Evolutionary conservation across 2,888 invertebrate genomes (phyloP), one percentile per base, ranked within the genome.

Genomic region (Chelonus formosanus): DNA sequence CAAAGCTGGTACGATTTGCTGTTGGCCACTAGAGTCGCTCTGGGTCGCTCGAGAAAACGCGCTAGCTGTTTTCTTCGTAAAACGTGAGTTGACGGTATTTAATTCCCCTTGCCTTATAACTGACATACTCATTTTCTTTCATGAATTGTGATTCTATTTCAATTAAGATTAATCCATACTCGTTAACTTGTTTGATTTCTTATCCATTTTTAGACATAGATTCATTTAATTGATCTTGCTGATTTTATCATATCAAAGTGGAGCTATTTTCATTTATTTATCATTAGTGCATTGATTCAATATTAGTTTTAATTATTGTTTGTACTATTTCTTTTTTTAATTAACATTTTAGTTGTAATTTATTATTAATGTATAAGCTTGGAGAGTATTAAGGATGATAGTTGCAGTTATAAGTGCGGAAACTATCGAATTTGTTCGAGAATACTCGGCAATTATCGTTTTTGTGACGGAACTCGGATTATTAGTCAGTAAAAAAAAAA

Each of bases 1-100:
- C 83, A 83, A 75, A 79, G 78, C 76, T 76, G 78, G 75, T 76
- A 74, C 78, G 80, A 77, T 78, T 74, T 71, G 76, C 73, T 76
- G 79, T 76, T 78, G 79, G 78, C 78, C 77, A 80, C 75, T 71
- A 72, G 76, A 77, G 76, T 77, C 76, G 79, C 68, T 76, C 74
- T 71, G 71, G 72, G 72, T 70, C 74, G 73, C 59, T 67, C 65
- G 73, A 71, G 68, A 70, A 72, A 73, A 70, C 74, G 71, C 71
- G 70, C 65, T 70, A 64, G 72, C 67, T 68, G 66, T 47, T 52
- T 52, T 59, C 64, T 65, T 68, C 60, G 56, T 64, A 65, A 60
- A 60, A 65, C 53, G 62, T 62, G 61, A 62, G 57, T 57, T 50
- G 32, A 47, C 34, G 50, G 36, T 61, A 71, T 65, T 63, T 68